Conservation (phyloP, 2,797 vertebrate species). For the Pangasius krempfi region DNA sequence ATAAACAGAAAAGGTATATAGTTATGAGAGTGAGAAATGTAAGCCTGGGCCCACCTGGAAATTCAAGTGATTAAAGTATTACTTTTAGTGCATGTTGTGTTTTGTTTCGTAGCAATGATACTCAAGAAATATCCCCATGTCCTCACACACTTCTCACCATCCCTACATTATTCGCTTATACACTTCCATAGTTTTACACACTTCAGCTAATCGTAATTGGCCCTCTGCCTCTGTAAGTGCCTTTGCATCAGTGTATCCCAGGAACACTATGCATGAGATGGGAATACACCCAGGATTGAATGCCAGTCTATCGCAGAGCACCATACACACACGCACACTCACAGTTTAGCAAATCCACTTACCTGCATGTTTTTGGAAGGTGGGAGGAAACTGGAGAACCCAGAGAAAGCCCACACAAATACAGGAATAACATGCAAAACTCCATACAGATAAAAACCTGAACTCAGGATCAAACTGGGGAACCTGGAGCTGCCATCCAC, state of each 20-base stretch:
- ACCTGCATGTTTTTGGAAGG: not conserved
- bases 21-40: not conserved
- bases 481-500: not conserved
- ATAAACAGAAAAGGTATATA: slow-evolving; percentile 3
- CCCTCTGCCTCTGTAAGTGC: no score
- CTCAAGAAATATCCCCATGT: not conserved
- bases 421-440: not conserved
- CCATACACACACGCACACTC: not conserved
- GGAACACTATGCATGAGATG: not conserved
- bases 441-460: not conserved
- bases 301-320: not conserved
- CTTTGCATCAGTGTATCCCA: no score
- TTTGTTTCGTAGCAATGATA: not conserved
- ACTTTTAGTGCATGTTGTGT: not conserved
- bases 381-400: not conserved
- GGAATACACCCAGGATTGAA: not conserved
- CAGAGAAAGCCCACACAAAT: not conserved
- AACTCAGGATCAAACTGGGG: not conserved
- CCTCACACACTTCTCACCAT: not conserved
- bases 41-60: not conserved
- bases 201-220: not conserved
- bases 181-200: not conserved
- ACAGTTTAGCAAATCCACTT: not conserved
- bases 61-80: not conserved
- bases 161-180: no score